Base-by-base conservation (phyloP, 2,797 vertebrate species). In the Hypotaenidia philippensis region DNA sequence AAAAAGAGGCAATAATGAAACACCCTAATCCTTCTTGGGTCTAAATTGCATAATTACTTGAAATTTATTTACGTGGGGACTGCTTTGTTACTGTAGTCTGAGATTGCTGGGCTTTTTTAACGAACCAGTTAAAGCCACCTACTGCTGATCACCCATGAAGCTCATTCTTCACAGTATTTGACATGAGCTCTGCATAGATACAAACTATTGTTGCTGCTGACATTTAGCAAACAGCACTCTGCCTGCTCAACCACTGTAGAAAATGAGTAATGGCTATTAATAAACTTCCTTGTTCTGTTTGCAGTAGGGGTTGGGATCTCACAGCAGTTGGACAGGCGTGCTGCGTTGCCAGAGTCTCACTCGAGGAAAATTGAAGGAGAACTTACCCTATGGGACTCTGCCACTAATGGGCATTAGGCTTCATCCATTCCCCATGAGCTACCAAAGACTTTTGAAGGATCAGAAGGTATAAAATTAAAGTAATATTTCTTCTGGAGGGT, bases 181-280 rank as follows among this genome's bases (percentile, higher is more conserved):
- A 31, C 32, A 7, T 10, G 77, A 77, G 29, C 47, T 92, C 53
- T 89, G 76, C 8, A 5, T 59, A 60, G 81, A 60, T 64, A n/a
- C 26, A 44, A 47, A 36, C 69, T 85, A 5, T 36, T 81, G 23
- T 47, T 78, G 68, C 64, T 94, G 64, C 57, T 94, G 60, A 14
- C 31, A 22, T 66, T 80, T 89, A 87, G 78, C 87, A 64, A 44
- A 56, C 47, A 52, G 60, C 6, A 2, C 47, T 84, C 55, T 68
- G 49, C 44, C 45, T 84, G 50, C 70, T 89, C 87, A 74, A 8
- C 49, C 22, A 23, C 68, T 89, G 60, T 31, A 70, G 74, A 36
- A 94, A 81, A 91, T 91, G 90, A 96, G 25, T 89, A 91, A 87
- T 84, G 44, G 40, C 79, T 87, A 34, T 92, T 95, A 93, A 94